Conservation (phyloP, 1,140 invertebrate species). For the Ctenoplectra terminalis region DNA sequence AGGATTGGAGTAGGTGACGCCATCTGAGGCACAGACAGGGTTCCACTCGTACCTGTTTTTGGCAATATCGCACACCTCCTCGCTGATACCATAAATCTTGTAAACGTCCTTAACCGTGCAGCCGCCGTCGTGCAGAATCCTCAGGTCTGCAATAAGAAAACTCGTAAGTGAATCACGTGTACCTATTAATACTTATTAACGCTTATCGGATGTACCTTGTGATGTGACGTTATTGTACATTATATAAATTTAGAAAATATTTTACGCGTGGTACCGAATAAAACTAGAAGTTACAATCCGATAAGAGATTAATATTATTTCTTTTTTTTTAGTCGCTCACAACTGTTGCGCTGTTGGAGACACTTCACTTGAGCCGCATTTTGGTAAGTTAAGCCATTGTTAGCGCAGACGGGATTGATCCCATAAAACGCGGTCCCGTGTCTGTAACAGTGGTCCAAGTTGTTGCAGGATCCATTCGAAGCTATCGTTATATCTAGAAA, state of each 20-base stretch:
- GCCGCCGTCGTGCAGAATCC: constrained; percentile 72
- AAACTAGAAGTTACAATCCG: too few relatives aligned
- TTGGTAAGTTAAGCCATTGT: constrained; percentile 71
- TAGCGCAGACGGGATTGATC: constrained; percentile 68
- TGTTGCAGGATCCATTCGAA: constrained; percentile 42
- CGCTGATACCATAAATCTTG: constrained; percentile 27
- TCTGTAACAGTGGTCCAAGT: constrained; percentile 30
- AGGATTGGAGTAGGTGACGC: constrained; percentile 75
- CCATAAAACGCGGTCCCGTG: constrained; percentile 29
- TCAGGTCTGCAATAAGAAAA: too few relatives aligned
- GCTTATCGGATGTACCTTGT: too few relatives aligned
- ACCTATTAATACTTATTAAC: too few relatives aligned
- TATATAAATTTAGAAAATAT: too few relatives aligned
- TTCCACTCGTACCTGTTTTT: constrained; percentile 74
- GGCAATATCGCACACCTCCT: constrained; percentile 68
- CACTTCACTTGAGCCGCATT: constrained; percentile 68
- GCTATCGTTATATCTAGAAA: constrained; percentile 54
- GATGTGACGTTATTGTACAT: too few relatives aligned
- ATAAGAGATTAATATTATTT: too few relatives aligned
- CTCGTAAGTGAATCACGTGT: too few relatives aligned
- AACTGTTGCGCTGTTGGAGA: constrained; percentile 59
- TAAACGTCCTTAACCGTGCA: constrained; percentile 70
- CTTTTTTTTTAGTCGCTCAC: constrained; percentile 51
- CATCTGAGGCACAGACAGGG: constrained; percentile 74
- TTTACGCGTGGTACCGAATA: too few relatives aligned